phyloP scores from a whole-genome alignment of 2,797 vertebrate genomes.

The Cephalopachus bancanus region DNA sequence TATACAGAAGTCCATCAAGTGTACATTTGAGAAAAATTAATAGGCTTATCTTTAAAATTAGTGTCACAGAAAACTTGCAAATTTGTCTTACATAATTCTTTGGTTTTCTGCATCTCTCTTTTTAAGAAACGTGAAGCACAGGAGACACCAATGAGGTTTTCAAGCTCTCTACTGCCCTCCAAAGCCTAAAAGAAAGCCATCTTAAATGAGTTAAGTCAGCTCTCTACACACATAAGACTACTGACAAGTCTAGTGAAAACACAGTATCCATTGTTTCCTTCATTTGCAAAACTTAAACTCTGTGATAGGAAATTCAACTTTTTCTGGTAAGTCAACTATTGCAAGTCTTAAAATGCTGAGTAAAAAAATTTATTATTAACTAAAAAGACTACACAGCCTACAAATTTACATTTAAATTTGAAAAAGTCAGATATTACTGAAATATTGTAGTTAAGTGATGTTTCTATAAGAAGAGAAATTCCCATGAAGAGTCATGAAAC shows the following conservation, averaged over 20 bases:
- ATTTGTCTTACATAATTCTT: constrained; percentile 90
- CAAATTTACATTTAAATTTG: constrained; percentile 53
- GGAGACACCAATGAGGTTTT: constrained; percentile 83
- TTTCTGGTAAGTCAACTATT: constrained; percentile 6
- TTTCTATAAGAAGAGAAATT: constrained; percentile 34
- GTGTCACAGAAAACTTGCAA: background rate
- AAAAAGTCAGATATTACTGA: constrained; percentile 60
- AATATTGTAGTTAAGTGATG: constrained; percentile 54
- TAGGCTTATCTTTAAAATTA: constrained; percentile 19
- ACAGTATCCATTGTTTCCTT: constrained; percentile 23
- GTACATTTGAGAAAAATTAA: constrained; percentile 26
- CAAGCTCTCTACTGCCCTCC: constrained; percentile 95
- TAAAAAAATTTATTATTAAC: constrained; percentile 31
- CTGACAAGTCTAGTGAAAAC: background rate
- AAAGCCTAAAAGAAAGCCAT: constrained; percentile 91
- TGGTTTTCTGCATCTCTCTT: constrained; percentile 89
- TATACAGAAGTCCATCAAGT: background rate
- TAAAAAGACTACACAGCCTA: constrained; percentile 52
- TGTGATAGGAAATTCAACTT: constrained; percentile 74
- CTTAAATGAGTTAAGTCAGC: constrained; percentile 49
- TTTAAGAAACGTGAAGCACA: constrained; percentile 82
- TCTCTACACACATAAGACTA: background rate
- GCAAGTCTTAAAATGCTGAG: background rate
- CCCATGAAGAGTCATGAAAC: constrained; percentile 46
- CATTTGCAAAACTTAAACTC: constrained; percentile 71